Percentiles rank a stretch among this genome's conserved stretches.
phyloP scores from a whole-genome alignment of 2,797 vertebrate species.

The Enteromius unitaeniatus region DNA sequence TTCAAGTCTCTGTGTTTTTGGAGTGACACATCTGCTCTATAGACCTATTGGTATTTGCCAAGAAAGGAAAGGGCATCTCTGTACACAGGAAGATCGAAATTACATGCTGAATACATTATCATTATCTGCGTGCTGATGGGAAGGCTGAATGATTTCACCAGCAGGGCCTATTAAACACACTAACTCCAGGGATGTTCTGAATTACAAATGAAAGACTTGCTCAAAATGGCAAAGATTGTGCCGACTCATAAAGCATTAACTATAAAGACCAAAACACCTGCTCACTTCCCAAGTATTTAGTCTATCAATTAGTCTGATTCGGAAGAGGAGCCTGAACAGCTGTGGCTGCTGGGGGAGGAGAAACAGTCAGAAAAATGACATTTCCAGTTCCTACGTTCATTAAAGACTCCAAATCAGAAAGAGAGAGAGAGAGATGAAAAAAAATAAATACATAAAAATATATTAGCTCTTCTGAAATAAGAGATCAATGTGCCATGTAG shows the following conservation, averaged over 20 bases:
- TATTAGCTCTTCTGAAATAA: background rate
- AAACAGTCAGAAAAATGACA: background rate
- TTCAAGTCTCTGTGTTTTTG: conserved; percentile 36
- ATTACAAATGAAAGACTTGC: conserved; percentile 47
- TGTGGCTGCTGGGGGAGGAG: conserved; percentile 9
- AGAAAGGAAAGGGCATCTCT: conserved; percentile 54
- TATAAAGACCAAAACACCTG: conserved; percentile 47
- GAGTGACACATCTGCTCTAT: conserved; percentile 35
- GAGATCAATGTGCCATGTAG: background rate
- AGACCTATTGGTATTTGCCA: conserved; percentile 51
- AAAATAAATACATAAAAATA: too few species aligned
- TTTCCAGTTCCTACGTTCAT: background rate
- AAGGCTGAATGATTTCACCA: conserved; percentile 45
- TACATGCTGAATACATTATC: conserved; percentile 57
- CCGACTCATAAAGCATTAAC: conserved; percentile 29
- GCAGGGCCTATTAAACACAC: conserved; percentile 52
- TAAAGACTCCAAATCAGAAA: background rate
- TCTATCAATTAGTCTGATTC: conserved; percentile 49
- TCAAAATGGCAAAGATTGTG: conserved; percentile 19
- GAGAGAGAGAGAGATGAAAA: background rate
- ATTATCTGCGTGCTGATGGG: conserved; percentile 48
- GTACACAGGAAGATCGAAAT: conserved; percentile 53
- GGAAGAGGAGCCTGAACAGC: conserved; percentile 18
- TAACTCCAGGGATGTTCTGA: conserved; percentile 41
- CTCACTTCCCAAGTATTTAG: conserved; percentile 33